Evolutionary conservation across 2,113 vertebrate genomes (phyloP), one percentile per base, ranked within the genome.

Genomic region (Pyxicephalus adspersus): DNA sequence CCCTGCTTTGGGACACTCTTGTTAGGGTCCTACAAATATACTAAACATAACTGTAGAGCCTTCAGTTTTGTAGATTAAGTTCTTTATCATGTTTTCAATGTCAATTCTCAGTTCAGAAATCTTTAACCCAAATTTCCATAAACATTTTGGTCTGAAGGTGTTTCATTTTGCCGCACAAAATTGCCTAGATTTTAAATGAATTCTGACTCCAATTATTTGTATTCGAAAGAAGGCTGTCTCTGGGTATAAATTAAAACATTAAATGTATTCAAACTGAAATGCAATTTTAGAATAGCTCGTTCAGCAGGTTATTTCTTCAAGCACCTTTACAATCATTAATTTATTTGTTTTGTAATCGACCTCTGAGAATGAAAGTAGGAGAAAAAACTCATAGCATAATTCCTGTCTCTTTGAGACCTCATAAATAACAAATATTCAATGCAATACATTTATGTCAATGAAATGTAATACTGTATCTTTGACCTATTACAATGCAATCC

Each of bases 321-420:
- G 31, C 64, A 66, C 28, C 50, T 68, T 16, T 17, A 26, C 38
- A 68, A 68, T 51, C 70, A 31, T 72, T 72, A 57, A 57, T 72
- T 72, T 70, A 22, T 67, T 67, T 57, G 19, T 72, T 57, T 72
- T 31, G 52, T 25, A 55, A 57, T 55, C 23, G 26, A 57, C 70
- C 51, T 51, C 38, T n/a, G 52, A 57, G 26, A 15, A 55, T 52
- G 45, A 70, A 25, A 68, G 31, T 45, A 13, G 38, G 38, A 25
- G 23, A 51, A 25, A 68, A 51, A 51, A 20, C 16, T 18, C 17
- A 25, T 18, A 17, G 13, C 13, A 52, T 70, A 23, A 70, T 26
- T 70, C 19, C 45, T 67, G 9, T 66, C 22, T 45, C 64, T 38
- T 3, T 66, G 19, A 51, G 6, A 45, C 34, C 23, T 50, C 25